Percentiles rank a stretch among this genome's conserved stretches.
phyloP scores from a whole-genome alignment of 2,113 vertebrate genomes.

The Alligator sinensis region DNA sequence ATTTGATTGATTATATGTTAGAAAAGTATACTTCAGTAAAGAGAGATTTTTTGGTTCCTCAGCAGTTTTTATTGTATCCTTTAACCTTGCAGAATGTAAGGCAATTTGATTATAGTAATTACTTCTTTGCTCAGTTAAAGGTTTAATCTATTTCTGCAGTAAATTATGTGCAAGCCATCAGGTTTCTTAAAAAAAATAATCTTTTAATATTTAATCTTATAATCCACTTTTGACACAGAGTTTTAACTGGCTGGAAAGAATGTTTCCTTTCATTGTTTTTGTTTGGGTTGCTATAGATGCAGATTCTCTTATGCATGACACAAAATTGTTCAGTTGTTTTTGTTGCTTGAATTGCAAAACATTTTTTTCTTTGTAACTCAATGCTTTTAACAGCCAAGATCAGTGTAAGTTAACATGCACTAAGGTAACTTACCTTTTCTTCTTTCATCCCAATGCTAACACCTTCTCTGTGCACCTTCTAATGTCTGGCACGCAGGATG shows the following conservation, averaged over 20 bases:
- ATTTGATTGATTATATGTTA: not conserved
- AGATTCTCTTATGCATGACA: conserved; percentile 31
- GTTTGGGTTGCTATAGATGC: conserved; percentile 68
- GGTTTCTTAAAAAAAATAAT: conserved; percentile 65
- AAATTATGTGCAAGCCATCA: not conserved
- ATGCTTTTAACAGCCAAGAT: conserved; percentile 59
- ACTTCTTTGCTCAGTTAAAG: conserved; percentile 53
- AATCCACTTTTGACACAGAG: conserved; percentile 69
- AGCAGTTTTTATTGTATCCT: conserved; percentile 45
- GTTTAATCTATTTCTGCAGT: conserved; percentile 60
- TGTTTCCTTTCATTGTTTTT: conserved; percentile 46
- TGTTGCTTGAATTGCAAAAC: conserved; percentile 37
- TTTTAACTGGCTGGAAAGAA: conserved; percentile 50
- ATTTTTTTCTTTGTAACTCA: conserved; percentile 29
- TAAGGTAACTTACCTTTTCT: conserved; percentile 79
- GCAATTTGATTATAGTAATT: conserved; percentile 65
- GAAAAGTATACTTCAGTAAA: conserved; percentile 1
- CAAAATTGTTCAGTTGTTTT: conserved; percentile 52
- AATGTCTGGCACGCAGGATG: conserved; percentile 87
- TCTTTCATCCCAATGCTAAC: conserved; percentile 80
- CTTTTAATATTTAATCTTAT: conserved; percentile 72
- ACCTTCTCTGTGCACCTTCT: conserved; percentile 69
- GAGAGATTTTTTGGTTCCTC: not conserved
- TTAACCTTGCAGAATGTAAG: conserved; percentile 58
- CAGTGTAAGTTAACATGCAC: conserved; percentile 47